Base-by-base conservation (phyloP, 2,797 vertebrate genomes). In the Sphenodon punctatus region DNA sequence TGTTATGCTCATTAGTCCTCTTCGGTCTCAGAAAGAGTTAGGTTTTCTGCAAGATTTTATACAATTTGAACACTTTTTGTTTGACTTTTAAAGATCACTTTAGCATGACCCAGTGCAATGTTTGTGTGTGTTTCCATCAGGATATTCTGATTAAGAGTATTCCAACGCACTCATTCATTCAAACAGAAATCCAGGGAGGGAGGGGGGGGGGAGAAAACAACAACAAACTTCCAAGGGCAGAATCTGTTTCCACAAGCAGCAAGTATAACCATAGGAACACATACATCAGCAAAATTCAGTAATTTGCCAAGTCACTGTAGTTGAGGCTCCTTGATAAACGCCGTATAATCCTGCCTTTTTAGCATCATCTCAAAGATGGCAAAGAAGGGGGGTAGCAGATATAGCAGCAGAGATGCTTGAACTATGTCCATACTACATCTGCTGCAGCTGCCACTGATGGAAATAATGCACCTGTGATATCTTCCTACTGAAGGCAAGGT, bases 11-110 rank as follows among this genome's bases (percentile, higher is more conserved):
- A n/a, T n/a, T n/a, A n/a, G n/a, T n/a, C n/a, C n/a, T n/a, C n/a
- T n/a, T n/a, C n/a, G n/a, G n/a, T n/a, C n/a, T n/a, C n/a, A n/a
- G n/a, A n/a, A n/a, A n/a, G n/a, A n/a, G n/a, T n/a, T n/a, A n/a
- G n/a, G n/a, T 60, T 48, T 22, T 67, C 55, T 0, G 0, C 39
- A 27, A 27, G 72, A 58, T 67, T 64, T 15, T 15, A 8, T 25
- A 27, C 2, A 1, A 42, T 17, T 77, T 49, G 45, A 0, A 49
- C n/a, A n/a, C n/a, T n/a, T 61, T 70, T 30, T 8, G 56, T 49
- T 78, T 72, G 67, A 77, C 72, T 81, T 17, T 71, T 70, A 77
- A 27, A 10, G 73, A 83, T 14, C 25, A 68, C 46, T 65, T 46
- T 34, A 74, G 88, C 7, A 70, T 64, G 78, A 67, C 20, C 36